Conservation (phyloP, 2,113 vertebrate species). For the Peromyscus californicus region DNA sequence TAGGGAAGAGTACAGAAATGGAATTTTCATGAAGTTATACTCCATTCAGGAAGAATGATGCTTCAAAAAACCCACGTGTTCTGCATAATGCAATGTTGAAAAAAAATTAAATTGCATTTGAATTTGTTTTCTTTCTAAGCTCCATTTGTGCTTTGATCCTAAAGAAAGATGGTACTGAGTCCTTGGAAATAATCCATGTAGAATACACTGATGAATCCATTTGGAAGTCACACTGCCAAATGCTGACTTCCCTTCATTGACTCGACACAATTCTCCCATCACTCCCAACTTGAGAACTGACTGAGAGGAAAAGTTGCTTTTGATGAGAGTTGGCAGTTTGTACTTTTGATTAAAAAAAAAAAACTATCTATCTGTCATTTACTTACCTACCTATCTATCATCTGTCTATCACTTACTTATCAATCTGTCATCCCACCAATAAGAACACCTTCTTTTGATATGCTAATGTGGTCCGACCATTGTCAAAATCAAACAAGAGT, state of each 20-base stretch:
- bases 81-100: neutral
- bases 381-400: neutral
- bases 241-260: slow-evolving; percentile 46
- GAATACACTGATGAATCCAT: slow-evolving; percentile 54
- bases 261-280: slow-evolving; percentile 41
- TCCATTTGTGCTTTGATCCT: slow-evolving; percentile 62
- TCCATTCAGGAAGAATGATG: slow-evolving; percentile 55
- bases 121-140: slow-evolving; percentile 58
- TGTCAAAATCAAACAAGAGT: slow-evolving; percentile 64
- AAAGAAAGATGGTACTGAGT: slow-evolving; percentile 54
- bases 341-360: neutral
- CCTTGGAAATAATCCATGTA: slow-evolving; percentile 59
- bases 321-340: slow-evolving; percentile 47
- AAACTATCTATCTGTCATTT: neutral
- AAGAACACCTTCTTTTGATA: slow-evolving; percentile 28
- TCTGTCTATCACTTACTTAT: neutral
- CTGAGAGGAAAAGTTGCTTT: slow-evolving; percentile 31
- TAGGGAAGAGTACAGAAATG: slow-evolving; percentile 41
- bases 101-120: slow-evolving; percentile 56
- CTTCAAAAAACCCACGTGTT: slow-evolving; percentile 62
- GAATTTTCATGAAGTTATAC: slow-evolving; percentile 59
- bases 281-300: slow-evolving; percentile 3
- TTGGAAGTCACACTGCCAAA: slow-evolving; percentile 64
- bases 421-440: neutral
- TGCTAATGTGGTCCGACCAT: slow-evolving; percentile 46